These are phyloP conservation scores for Muschampia plurimacula DNA, from an alignment of 2,888 invertebrate genomes.

Conservation along the genomic window DNA sequence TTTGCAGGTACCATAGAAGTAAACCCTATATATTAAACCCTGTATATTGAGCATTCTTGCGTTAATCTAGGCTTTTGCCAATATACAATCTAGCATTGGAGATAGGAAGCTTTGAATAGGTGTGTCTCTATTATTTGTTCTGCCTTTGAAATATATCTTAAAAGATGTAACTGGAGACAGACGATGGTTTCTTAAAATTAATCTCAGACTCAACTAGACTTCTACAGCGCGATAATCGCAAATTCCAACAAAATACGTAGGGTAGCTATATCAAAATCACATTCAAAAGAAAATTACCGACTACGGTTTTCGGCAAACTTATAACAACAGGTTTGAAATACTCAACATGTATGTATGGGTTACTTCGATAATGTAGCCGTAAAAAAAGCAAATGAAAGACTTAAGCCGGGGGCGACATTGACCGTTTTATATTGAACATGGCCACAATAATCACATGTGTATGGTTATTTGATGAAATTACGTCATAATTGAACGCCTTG, in stretches of 20 bases:
- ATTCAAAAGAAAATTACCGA: not conserved
- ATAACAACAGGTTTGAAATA: not conserved
- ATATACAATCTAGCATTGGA: too few species aligned
- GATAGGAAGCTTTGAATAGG: too few species aligned
- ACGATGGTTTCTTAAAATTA: too few species aligned
- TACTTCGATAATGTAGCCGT: slow-evolving; percentile 13
- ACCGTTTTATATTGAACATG: slow-evolving; percentile 7
- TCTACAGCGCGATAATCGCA: too few species aligned
- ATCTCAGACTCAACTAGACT: too few species aligned
- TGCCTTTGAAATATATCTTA: too few species aligned
- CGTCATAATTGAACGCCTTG: slow-evolving; percentile 7
- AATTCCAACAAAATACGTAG: too few species aligned
- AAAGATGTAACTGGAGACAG: too few species aligned
- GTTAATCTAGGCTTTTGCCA: slow-evolving; percentile 12
- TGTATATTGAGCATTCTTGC: slow-evolving; percentile 30
- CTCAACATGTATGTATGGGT: not conserved
- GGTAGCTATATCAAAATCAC: not conserved
- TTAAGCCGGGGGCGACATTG: slow-evolving; percentile 7
- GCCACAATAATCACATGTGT: not conserved
- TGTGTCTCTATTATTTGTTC: too few species aligned
- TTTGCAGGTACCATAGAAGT: slow-evolving; percentile 8
- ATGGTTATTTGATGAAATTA: slow-evolving; percentile 9
- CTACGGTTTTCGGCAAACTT: slow-evolving; percentile 2
- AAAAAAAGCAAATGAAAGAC: slow-evolving; percentile 15
- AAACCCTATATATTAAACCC: not conserved